These are phyloP conservation scores for Hippoglossus hippoglossus DNA, from an alignment of 2,797 vertebrate genomes.

Conservation along the genomic window DNA sequence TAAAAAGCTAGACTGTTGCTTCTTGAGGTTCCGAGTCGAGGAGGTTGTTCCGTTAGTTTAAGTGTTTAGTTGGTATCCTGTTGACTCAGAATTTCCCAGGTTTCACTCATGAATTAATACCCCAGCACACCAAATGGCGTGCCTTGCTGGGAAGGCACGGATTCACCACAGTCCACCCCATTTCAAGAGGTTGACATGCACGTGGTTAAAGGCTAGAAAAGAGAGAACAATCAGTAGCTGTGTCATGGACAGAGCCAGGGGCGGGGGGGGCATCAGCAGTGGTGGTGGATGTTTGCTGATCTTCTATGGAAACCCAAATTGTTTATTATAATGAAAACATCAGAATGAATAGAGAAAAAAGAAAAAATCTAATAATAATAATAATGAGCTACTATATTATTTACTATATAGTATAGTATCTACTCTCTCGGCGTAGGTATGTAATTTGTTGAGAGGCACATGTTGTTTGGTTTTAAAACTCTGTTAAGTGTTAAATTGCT, in stretches of 20 bases:
- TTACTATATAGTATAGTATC: too few species aligned
- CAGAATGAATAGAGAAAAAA: too few species aligned
- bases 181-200: constrained; percentile 54
- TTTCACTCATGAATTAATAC: constrained; percentile 35
- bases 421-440: too few species aligned
- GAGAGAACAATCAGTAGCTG: constrained; percentile 45
- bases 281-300: background rate
- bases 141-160: constrained; percentile 55
- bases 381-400: too few species aligned
- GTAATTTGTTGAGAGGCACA: too few species aligned
- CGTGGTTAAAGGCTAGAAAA: constrained; percentile 42
- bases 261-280: background rate
- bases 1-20: background rate
- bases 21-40: background rate
- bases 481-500: too few species aligned
- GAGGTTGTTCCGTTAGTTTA: constrained; percentile 16
- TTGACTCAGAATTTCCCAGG: constrained; percentile 18
- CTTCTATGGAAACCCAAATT: background rate
- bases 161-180: constrained; percentile 28
- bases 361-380: too few species aligned
- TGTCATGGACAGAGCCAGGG: constrained; percentile 2
- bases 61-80: constrained; percentile 1
- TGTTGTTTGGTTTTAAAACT: too few species aligned
- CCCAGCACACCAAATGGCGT: constrained; percentile 21
- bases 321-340: background rate